Conservation (phyloP, 2,888 invertebrate genomes). For the Nyleta sp. region DNA sequence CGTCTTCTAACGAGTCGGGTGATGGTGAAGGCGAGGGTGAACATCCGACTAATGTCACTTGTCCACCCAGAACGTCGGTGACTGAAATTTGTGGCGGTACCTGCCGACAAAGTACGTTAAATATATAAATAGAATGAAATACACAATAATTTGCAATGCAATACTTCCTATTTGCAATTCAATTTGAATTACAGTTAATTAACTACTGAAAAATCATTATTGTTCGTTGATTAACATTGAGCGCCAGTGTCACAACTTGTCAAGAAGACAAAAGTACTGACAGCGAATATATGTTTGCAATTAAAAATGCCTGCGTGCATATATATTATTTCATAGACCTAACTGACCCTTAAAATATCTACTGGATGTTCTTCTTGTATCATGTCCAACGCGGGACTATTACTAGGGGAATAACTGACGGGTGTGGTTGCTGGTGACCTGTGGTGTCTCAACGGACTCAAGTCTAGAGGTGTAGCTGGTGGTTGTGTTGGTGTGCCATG, state of each 20-base stretch:
- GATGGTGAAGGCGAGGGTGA: slow-evolving; percentile 86
- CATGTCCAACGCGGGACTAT: slow-evolving; percentile 89
- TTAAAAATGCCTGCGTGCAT: too few species aligned
- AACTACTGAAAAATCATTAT: too few species aligned
- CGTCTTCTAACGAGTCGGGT: slow-evolving; percentile 79
- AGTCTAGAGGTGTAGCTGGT: slow-evolving; percentile 84
- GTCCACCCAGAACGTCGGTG: slow-evolving; percentile 95
- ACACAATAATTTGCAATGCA: neutral
- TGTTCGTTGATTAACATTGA: too few species aligned
- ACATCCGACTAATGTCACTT: slow-evolving; percentile 89
- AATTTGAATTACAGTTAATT: too few species aligned
- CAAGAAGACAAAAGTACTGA: too few species aligned
- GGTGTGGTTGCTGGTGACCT: slow-evolving; percentile 83
- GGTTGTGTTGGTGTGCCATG: slow-evolving; percentile 87
- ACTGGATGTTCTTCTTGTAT: slow-evolving; percentile 89
- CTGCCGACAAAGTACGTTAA: slow-evolving; percentile 64
- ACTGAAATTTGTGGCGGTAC: slow-evolving; percentile 93
- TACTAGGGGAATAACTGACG: slow-evolving; percentile 81
- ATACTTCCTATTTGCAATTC: too few species aligned
- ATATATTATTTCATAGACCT: too few species aligned
- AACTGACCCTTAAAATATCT: slow-evolving; percentile 79
- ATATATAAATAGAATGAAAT: slow-evolving; percentile 4
- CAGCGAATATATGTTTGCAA: too few species aligned
- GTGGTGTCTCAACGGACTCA: slow-evolving; percentile 82
- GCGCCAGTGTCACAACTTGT: too few species aligned